Conservation (phyloP, 2,113 vertebrate genomes). For the Loxodonta africana region DNA sequence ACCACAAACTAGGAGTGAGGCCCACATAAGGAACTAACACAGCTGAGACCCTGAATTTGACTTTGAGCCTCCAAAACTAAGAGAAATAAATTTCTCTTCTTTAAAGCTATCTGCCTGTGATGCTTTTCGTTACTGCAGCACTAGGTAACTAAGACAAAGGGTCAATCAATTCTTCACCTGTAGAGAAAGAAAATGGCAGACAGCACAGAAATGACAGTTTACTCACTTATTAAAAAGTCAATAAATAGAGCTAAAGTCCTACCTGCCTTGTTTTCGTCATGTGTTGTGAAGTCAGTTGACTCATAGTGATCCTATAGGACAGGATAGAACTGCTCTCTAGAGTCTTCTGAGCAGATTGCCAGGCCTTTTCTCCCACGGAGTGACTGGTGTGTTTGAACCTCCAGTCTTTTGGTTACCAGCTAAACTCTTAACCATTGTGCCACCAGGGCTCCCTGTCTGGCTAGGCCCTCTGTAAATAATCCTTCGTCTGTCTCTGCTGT, state of each 20-base stretch:
- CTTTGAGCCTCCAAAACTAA: too few species aligned
- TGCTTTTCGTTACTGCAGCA: too few species aligned
- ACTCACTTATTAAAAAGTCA: neutral
- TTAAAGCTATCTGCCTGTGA: too few species aligned
- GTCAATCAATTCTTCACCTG: slow-evolving; percentile 4
- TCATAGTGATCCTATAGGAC: too few species aligned
- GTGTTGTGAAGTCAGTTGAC: too few species aligned
- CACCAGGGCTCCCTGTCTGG: neutral
- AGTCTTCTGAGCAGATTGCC: neutral
- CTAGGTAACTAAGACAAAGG: neutral
- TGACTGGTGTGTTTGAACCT: too few species aligned
- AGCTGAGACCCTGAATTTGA: too few species aligned
- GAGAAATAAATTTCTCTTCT: too few species aligned
- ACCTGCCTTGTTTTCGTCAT: too few species aligned
- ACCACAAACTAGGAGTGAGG: too few species aligned
- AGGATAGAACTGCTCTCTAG: too few species aligned
- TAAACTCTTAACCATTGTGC: neutral
- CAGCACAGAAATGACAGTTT: slow-evolving; percentile 9
- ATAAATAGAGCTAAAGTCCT: neutral
- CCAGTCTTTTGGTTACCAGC: neutral
- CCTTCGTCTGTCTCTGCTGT: neutral
- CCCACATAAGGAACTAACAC: too few species aligned
- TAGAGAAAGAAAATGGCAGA: slow-evolving; percentile 6
- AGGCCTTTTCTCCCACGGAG: neutral
- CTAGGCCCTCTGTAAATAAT: neutral